phyloP scores from a whole-genome alignment of 2,113 vertebrate genomes.

The Ondatra zibethicus region DNA sequence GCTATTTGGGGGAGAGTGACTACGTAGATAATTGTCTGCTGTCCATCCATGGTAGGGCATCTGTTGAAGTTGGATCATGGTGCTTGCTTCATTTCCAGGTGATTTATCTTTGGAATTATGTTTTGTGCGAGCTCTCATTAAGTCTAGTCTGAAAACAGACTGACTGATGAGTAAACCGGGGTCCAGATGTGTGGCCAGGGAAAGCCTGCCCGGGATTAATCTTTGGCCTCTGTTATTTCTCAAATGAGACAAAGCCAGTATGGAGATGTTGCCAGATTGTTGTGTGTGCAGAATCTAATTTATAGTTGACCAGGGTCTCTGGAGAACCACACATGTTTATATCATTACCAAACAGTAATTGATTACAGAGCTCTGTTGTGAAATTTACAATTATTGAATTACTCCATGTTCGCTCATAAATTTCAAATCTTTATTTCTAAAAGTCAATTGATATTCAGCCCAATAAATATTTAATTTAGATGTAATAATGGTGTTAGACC shows the following conservation, averaged over 20 bases:
- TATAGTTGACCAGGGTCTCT: conserved; percentile 72
- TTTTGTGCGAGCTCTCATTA: conserved; percentile 48
- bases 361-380: conserved; percentile 75
- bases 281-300: conserved; percentile 74
- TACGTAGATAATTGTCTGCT: neutral
- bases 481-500: conserved; percentile 76
- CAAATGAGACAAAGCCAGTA: conserved; percentile 23
- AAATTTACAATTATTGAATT: conserved; percentile 82
- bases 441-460: conserved; percentile 78
- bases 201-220: conserved; percentile 23
- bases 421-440: conserved; percentile 79
- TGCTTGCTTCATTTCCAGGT: conserved; percentile 17
- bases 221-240: conserved; percentile 12
- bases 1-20: neutral
- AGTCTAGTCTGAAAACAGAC: neutral
- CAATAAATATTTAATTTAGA: conserved; percentile 81
- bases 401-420: conserved; percentile 75
- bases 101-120: conserved; percentile 56
- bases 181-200: neutral
- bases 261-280: conserved; percentile 64
- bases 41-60: no score
- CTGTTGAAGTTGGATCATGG: neutral
- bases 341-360: conserved; percentile 79
- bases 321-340: conserved; percentile 67
- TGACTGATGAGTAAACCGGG: conserved; percentile 51